A percentile compares a stretch with the other conserved stretches of the same genome.
Conservation (phyloP, 2,888 invertebrate species). For the Drosophila eohydei region DNA sequence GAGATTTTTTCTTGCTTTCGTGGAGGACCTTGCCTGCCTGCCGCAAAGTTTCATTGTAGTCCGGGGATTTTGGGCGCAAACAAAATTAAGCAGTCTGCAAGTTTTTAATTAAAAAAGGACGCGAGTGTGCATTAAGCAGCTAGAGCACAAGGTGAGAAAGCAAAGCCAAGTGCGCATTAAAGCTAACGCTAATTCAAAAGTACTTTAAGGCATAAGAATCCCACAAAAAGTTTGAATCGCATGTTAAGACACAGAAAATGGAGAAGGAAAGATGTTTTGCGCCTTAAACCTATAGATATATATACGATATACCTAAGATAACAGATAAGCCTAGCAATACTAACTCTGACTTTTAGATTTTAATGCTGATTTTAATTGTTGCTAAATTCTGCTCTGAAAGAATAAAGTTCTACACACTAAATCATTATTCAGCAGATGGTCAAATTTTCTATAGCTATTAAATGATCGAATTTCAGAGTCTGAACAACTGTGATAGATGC, state of each 20-base stretch:
- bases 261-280: neutral
- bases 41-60: slow-evolving; percentile 78
- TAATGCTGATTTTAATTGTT: too few species aligned
- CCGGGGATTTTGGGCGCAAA: slow-evolving; percentile 79
- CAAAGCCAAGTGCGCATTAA: slow-evolving; percentile 26
- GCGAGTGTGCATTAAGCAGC: slow-evolving; percentile 69
- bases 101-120: slow-evolving; percentile 81
- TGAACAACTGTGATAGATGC: neutral
- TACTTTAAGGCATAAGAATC: slow-evolving; percentile 15
- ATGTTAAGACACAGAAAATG: neutral
- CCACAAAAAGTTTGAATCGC: neutral
- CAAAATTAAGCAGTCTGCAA: slow-evolving; percentile 81
- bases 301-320: too few species aligned
- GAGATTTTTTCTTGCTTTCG: slow-evolving; percentile 1
- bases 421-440: too few species aligned
- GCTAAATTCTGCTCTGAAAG: too few species aligned
- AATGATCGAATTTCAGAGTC: too few species aligned
- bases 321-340: too few species aligned
- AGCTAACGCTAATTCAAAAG: slow-evolving; percentile 2
- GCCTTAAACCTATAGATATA: too few species aligned
- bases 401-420: too few species aligned
- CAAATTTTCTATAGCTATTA: too few species aligned
- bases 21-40: slow-evolving; percentile 23
- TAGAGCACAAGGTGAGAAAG: slow-evolving; percentile 43
- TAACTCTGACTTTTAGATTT: too few species aligned